Evolutionary conservation across 2,797 vertebrate species (phyloP), one percentile per base, ranked within the genome.

Genomic region (Fistularia commersonii): DNA sequence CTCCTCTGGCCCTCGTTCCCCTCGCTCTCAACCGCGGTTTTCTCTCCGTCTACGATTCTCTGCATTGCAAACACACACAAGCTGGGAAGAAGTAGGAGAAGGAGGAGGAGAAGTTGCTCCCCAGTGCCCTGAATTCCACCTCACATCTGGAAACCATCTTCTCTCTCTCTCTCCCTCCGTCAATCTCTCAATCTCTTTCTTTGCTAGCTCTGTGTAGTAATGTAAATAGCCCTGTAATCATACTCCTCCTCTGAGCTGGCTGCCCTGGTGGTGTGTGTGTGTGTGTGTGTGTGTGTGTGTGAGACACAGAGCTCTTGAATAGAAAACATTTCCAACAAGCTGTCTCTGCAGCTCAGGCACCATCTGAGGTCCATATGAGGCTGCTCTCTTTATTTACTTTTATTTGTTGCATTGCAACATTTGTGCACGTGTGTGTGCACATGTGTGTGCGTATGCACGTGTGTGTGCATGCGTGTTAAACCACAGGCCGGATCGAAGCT

Each of bases 71-170:
- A 50, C 41, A 41, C 51, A 45, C 62, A 52, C 23, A 46, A 13
- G 50, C 60, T 40, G 65, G 73, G 74, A 59, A 43, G 49, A 37
- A 66, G 34, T 14, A 39, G 15, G 15, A n/a, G 39, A 10, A 43
- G 51, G 34, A 40, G 41, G 53, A 57, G 62, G 69, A 56, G 67
- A 61, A 69, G 58, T 60, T 8, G 7, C 63, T 69, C 58, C 32
- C 40, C 43, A 41, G 61, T 45, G 39, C 66, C 71, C 66, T 51
- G 69, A 85, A 82, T 83, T 86, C 84, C 76, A 54, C 68, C 71
- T 79, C 73, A 82, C 84, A 87, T 87, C 84, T 87, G 84, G 84
- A 85, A 87, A 66, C 78, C 64, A 85, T 87, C 76, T 78, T 81
- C 53, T 41, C 52, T 52, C 37, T 53, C 56, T 44, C 51, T 59